A percentile compares a stretch with the other conserved stretches of the same genome.
Evolutionary conservation across 2,888 invertebrate genomes (phyloP).

Genomic region (Orthonychiurus folsomi): DNA sequence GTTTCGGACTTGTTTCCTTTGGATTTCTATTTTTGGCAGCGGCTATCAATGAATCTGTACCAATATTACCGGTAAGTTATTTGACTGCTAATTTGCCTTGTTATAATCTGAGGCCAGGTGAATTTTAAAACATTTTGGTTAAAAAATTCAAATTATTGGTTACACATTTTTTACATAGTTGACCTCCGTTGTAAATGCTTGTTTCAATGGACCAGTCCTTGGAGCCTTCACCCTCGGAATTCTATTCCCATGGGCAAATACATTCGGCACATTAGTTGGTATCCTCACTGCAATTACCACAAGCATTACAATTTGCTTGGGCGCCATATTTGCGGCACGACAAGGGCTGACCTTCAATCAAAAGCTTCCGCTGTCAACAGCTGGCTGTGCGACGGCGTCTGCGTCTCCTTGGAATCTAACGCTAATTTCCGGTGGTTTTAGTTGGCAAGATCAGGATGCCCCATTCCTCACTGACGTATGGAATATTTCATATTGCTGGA

Average conservation of each 20-base stretch:
- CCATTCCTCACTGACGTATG: not conserved
- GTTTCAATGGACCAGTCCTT: conserved; percentile 15
- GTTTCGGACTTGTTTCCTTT: conserved; percentile 15
- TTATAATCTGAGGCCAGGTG: too few relatives aligned
- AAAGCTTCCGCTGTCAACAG: conserved; percentile 17
- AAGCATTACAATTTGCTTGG: conserved; percentile 30
- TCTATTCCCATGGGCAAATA: conserved; percentile 77
- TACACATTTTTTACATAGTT: not conserved
- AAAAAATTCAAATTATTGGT: not conserved
- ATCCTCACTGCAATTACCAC: conserved; percentile 33
- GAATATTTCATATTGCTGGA: not conserved
- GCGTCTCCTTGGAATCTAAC: not conserved
- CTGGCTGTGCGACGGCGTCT: conserved; percentile 1
- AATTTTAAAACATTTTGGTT: not conserved
- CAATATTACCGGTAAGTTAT: not conserved
- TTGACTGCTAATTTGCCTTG: too few relatives aligned
- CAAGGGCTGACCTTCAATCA: conserved; percentile 25
- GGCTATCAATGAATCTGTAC: conserved; percentile 41
- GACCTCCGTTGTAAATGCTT: not conserved
- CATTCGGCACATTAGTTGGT: conserved; percentile 49
- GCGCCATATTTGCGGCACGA: conserved; percentile 27
- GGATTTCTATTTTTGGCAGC: conserved; percentile 16
- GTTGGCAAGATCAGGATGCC: not conserved
- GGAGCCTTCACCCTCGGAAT: conserved; percentile 57
- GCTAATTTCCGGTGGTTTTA: not conserved